Evolutionary conservation across 2,888 invertebrate species (phyloP), one percentile per base, ranked within the genome.

Genomic region (Hedychridium roseum): DNA sequence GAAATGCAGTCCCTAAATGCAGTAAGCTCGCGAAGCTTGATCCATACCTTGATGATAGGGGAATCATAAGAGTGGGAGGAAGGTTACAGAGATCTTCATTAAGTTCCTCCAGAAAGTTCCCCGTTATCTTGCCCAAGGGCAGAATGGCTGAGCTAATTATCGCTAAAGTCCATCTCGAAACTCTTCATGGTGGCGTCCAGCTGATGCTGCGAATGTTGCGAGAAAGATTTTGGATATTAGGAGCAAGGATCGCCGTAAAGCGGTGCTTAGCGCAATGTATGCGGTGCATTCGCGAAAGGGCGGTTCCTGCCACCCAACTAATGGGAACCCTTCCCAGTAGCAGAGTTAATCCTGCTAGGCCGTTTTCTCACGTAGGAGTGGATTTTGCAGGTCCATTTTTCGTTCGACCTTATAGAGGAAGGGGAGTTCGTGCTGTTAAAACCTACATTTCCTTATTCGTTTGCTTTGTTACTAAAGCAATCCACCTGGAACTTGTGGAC

Each of bases 401-500:
- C 9, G 7, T 27, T 14, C 15, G 15, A 3, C 14, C 17, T 6
- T 11, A 17, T 11, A 7, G 14, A 14, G 14, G 38, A 9, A 9
- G 38, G 14, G 26, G 26, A 9, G 9, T 14, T 23, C 26, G 6
- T 15, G 26, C 26, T 14, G 12, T 12, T 15, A 38, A 38, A 14
- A 15, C 7, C 7, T 38, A 38, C 6, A 23, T 38, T 1, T 20
- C 20, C 7, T 12, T 38, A 12, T 38, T 23, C 6, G 26, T 38
- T 14, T 38, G 26, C 27, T 26, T 38, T n/a, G 23, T 21, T 2
- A 15, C 15, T 5, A 38, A 38, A 15, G 38, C 38, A 4, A 38
- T 38, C 7, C 38, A 3, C 38, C n/a, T n/a, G n/a, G n/a, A n/a
- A n/a, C n/a, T n/a, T n/a, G n/a, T n/a, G n/a, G n/a, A n/a, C n/a